A percentile compares a stretch with the other conserved stretches of the same genome.
phyloP scores from a whole-genome alignment of 2,113 vertebrate species.

The Ellobius talpinus region DNA sequence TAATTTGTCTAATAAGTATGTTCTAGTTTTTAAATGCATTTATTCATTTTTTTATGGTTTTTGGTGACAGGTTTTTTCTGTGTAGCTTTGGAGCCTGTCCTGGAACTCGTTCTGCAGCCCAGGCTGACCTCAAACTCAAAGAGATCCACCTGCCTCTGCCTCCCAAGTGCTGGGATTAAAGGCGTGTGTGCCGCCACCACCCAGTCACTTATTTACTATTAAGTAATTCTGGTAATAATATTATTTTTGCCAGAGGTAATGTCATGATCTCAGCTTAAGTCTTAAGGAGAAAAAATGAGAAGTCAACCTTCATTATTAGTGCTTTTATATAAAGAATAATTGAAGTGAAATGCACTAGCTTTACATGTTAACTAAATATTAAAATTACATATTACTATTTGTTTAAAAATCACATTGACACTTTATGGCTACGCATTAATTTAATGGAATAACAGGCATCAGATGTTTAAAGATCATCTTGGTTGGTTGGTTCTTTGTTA shows the following conservation, averaged over 20 bases:
- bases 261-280: conserved; percentile 79
- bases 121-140: too few relatives aligned
- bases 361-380: conserved; percentile 19
- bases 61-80: too few relatives aligned
- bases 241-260: conserved; percentile 71
- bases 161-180: too few relatives aligned
- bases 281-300: conserved; percentile 73
- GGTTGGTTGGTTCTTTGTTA: not conserved
- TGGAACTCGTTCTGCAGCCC: too few relatives aligned
- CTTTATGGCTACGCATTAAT: conserved; percentile 9
- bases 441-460: not conserved
- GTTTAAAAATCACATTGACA: conserved; percentile 42
- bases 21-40: not conserved
- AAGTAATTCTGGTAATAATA: conserved; percentile 65
- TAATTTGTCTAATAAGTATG: conserved; percentile 26
- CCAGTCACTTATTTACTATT: conserved; percentile 8
- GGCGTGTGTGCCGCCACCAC: too few relatives aligned
- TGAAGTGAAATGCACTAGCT: conserved; percentile 65
- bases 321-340: conserved; percentile 77
- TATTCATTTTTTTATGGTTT: conserved; percentile 13
- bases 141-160: too few relatives aligned
- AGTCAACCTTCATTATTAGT: conserved; percentile 73
- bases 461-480: not conserved
- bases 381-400: conserved; percentile 28
- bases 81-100: too few relatives aligned